phyloP scores from a whole-genome alignment of 2,113 vertebrate species.

The Ciconia boyciana region DNA sequence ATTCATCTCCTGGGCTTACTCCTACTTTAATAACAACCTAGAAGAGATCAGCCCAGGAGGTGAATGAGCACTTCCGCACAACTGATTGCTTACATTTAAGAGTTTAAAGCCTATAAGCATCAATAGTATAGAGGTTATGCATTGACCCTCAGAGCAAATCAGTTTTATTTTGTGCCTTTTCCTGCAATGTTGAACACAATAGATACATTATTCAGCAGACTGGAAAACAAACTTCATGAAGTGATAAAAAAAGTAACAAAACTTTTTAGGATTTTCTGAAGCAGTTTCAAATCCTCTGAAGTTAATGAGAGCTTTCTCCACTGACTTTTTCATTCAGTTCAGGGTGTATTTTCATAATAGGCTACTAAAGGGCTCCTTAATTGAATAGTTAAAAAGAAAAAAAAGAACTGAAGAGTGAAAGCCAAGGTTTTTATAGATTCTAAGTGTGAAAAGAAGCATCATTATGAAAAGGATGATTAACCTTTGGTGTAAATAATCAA shows the following conservation, averaged over 20 bases:
- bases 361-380: background rate
- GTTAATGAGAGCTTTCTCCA: background rate
- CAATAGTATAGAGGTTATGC: background rate
- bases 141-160: background rate
- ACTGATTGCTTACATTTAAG: background rate
- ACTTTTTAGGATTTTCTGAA: background rate
- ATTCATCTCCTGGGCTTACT: background rate
- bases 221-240: background rate
- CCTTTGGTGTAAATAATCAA: background rate
- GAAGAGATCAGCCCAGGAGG: background rate
- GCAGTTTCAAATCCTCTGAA: background rate
- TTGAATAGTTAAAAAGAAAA: background rate
- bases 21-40: background rate
- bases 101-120: background rate
- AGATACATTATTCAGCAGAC: background rate
- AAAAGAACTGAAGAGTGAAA: background rate
- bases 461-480: constrained; percentile 3
- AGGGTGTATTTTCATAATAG: background rate
- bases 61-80: background rate
- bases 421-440: background rate
- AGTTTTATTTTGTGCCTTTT: background rate
- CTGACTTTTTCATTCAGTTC: background rate
- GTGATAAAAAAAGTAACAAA: background rate
- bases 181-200: background rate
- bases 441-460: background rate